These are phyloP conservation scores for Muschampia staudingeri DNA, from an alignment of 2,888 invertebrate species.

Conservation along the genomic window DNA sequence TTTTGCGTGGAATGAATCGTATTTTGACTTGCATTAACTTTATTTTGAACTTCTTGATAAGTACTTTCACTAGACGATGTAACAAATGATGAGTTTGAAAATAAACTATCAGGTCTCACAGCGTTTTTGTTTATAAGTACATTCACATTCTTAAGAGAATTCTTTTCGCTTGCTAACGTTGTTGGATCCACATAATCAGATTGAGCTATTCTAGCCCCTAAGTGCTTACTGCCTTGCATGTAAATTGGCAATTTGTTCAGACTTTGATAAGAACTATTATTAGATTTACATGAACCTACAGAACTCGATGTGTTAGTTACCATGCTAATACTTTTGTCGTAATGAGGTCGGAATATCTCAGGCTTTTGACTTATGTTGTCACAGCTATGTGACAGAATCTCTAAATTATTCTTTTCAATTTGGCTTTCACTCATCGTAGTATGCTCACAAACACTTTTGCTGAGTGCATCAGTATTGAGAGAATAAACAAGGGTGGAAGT, in stretches of 20 bases:
- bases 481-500: conserved; percentile 78
- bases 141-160: conserved; percentile 90
- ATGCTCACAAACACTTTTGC: conserved; percentile 85
- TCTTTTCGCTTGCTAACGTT: conserved; percentile 91
- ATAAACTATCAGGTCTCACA: conserved; percentile 88
- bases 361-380: conserved; percentile 81
- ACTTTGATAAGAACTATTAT: conserved; percentile 83
- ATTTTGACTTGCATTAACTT: conserved; percentile 65
- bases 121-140: conserved; percentile 92
- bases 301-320: conserved; percentile 79
- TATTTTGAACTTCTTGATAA: conserved; percentile 78
- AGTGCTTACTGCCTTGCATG: conserved; percentile 95
- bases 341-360: conserved; percentile 74
- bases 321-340: conserved; percentile 84
- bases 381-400: conserved; percentile 84
- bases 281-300: conserved; percentile 77
- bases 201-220: conserved; percentile 97
- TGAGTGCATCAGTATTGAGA: conserved; percentile 77
- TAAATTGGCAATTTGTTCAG: conserved; percentile 91
- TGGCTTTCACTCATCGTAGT: conserved; percentile 83
- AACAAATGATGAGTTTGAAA: conserved; percentile 91
- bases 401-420: conserved; percentile 84
- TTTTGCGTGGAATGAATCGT: conserved; percentile 47
- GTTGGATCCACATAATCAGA: conserved; percentile 97
- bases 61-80: conserved; percentile 91